Conservation (phyloP, 2,113 vertebrate species). For the Dunckerocampus dactyliophorus region DNA sequence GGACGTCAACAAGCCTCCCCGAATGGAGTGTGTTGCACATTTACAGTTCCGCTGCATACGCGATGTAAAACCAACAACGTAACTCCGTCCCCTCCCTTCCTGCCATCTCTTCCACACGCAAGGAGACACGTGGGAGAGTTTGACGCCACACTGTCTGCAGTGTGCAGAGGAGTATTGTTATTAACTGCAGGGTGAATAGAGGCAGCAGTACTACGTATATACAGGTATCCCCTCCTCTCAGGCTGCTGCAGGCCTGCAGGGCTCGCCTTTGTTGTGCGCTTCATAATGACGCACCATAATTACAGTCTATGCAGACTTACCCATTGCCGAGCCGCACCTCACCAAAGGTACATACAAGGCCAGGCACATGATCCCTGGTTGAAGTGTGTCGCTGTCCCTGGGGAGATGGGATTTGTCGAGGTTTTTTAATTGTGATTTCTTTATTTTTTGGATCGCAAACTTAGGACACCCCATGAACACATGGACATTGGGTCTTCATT, state of each 20-base stretch:
- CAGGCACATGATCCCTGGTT: not conserved
- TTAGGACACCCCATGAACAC: too few species aligned
- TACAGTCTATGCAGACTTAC: slow-evolving; percentile 59
- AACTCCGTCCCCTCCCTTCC: slow-evolving; percentile 10
- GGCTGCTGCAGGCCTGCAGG: slow-evolving; percentile 62
- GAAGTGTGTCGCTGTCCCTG: slow-evolving; percentile 16
- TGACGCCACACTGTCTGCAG: slow-evolving; percentile 71
- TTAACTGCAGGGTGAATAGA: slow-evolving; percentile 68
- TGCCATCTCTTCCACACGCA: slow-evolving; percentile 26
- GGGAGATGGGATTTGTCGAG: too few species aligned
- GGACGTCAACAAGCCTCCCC: too few species aligned
- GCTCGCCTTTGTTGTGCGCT: slow-evolving; percentile 63
- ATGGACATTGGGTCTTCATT: too few species aligned
- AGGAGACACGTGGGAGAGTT: slow-evolving; percentile 53
- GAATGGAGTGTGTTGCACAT: too few species aligned
- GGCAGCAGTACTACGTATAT: slow-evolving; percentile 42
- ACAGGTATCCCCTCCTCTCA: slow-evolving; percentile 46
- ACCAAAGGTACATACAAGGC: not conserved
- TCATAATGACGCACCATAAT: slow-evolving; percentile 69
- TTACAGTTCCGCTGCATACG: not conserved
- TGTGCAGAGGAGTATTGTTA: slow-evolving; percentile 67
- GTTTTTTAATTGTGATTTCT: too few species aligned
- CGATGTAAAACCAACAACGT: not conserved
- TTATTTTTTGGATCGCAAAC: too few species aligned
- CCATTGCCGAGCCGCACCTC: slow-evolving; percentile 45